Evolutionary conservation across 2,888 invertebrate genomes (phyloP), one percentile per base, ranked within the genome.

Genomic region (Nudaria mundana): DNA sequence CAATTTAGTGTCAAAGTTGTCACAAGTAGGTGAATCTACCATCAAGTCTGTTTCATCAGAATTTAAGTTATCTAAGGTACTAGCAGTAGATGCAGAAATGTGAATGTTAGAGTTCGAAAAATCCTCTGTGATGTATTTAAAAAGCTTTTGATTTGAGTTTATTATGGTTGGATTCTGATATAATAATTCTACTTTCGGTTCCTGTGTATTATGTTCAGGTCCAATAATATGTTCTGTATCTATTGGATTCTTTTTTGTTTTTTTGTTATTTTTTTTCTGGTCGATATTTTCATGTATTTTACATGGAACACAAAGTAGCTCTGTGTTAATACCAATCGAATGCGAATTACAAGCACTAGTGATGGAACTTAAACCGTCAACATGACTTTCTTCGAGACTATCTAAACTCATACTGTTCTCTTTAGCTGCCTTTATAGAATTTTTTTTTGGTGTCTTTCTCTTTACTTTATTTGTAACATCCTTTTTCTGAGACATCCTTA

Each of bases 391-490:
- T 30, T 87, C 86, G 26, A 87, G 71, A 49, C 87, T 88, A 48
- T 86, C 87, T 51, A 81, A 62, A 57, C 87, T 88, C 66, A 87
- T 79, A 31, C 71, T 83, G 33, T 51, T 79, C 61, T 82, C 81
- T 71, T 81, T 81, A 20, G 47, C 28, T 20, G 49, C 45, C 45
- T 62, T 66, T 25, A 48, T 43, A 6, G 43, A 28, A 35, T 55
- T 45, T 13, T 35, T 48, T 47, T 45, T 64, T 20, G 34, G 37
- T 41, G 44, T 64, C 3, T 14, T 25, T 35, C 48, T 63, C 12
- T 56, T 56, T 42, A 59, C 40, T 40, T 48, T 56, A 13, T 36
- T 33, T 1, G 26, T n/a, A 36, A 48, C 40, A 6, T 36, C 45
- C 43, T 56, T 54, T 30, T 34, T 48, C 23, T 43, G 44, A 31